These are phyloP conservation scores for Scomber colias DNA, from an alignment of 2,113 vertebrate species.

Conservation along the genomic window DNA sequence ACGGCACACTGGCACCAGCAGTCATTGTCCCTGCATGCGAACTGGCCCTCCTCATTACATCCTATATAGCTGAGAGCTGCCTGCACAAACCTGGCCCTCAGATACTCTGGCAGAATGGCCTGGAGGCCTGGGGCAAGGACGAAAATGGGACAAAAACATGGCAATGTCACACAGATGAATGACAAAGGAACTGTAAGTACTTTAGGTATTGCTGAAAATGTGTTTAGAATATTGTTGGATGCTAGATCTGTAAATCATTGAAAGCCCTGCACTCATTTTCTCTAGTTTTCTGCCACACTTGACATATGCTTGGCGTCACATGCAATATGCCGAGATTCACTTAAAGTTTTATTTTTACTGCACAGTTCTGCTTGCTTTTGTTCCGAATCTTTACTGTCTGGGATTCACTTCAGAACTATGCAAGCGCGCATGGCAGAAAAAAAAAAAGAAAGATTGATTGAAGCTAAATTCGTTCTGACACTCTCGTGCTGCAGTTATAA, in stretches of 20 bases:
- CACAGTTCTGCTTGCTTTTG: slow-evolving; percentile 53
- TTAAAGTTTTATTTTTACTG: slow-evolving; percentile 63
- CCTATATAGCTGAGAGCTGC: slow-evolving; percentile 88
- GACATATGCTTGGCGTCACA: slow-evolving; percentile 55
- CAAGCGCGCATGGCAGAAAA: slow-evolving; percentile 36
- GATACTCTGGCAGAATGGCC: slow-evolving; percentile 85
- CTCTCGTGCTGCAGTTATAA: slow-evolving; percentile 63
- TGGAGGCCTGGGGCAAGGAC: slow-evolving; percentile 83
- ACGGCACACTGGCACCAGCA: slow-evolving; percentile 87
- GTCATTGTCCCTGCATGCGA: slow-evolving; percentile 85
- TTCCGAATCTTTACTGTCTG: slow-evolving; percentile 62
- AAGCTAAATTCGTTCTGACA: slow-evolving; percentile 79
- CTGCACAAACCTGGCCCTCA: slow-evolving; percentile 84
- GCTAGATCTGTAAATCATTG: slow-evolving; percentile 32
- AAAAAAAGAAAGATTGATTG: slow-evolving; percentile 72
- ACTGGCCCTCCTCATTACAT: slow-evolving; percentile 87
- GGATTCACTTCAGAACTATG: slow-evolving; percentile 67
- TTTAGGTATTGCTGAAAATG: slow-evolving; percentile 36
- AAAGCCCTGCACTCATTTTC: slow-evolving; percentile 20
- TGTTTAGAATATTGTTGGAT: slow-evolving; percentile 13
- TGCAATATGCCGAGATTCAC: slow-evolving; percentile 54
- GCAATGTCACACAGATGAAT: slow-evolving; percentile 32
- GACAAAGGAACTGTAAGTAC: slow-evolving; percentile 22
- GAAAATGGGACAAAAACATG: slow-evolving; percentile 34
- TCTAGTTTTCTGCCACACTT: slow-evolving; percentile 9